Conservation (phyloP, 1,140 invertebrate genomes). For the Aradophagus sp. region DNA sequence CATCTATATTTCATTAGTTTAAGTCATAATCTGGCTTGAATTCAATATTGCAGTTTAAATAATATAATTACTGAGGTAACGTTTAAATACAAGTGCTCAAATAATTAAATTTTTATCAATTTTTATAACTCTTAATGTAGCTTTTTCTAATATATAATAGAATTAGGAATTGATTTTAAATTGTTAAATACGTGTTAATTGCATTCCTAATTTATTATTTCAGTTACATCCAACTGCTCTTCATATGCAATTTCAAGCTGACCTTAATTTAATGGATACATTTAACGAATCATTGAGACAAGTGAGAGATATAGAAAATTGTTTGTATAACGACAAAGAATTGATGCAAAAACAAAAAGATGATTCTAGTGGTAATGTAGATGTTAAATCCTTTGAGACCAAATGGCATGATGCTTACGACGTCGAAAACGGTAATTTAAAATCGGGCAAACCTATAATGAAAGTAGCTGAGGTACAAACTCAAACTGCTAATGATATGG, state of each 20-base stretch:
- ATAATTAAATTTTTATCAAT: no score
- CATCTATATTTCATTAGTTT: no score
- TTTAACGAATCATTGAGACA: slow-evolving; percentile 70
- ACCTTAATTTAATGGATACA: slow-evolving; percentile 71
- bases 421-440: slow-evolving; percentile 34
- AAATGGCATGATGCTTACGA: slow-evolving; percentile 34
- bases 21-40: no score
- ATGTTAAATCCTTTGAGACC: slow-evolving; percentile 38
- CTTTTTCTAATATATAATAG: no score
- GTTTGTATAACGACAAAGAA: slow-evolving; percentile 64
- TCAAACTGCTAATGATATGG: slow-evolving; percentile 73
- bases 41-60: no score
- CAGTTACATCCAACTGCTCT: slow-evolving; percentile 69
- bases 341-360: slow-evolving; percentile 53
- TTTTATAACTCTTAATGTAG: no score
- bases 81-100: no score
- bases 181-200: background rate
- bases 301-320: slow-evolving; percentile 68
- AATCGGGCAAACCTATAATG: slow-evolving; percentile 43
- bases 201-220: slow-evolving; percentile 4
- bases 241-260: slow-evolving; percentile 72
- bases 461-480: slow-evolving; percentile 72
- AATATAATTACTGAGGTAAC: no score
- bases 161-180: no score
- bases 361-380: background rate